These are phyloP conservation scores for Pherbina coryleti DNA, from an alignment of 2,888 invertebrate genomes.

Conservation along the genomic window DNA sequence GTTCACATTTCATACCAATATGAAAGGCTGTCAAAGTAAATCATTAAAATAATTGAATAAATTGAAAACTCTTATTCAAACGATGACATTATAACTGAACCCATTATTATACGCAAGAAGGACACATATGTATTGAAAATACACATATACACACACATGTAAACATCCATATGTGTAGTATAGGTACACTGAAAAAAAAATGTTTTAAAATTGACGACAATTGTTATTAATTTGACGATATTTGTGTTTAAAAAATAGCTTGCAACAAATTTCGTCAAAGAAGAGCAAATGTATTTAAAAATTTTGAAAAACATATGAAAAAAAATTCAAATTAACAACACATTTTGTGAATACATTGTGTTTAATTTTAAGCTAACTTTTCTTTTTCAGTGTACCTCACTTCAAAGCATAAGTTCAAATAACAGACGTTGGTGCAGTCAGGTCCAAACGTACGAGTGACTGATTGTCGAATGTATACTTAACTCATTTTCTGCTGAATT, in stretches of 20 bases:
- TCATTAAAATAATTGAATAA: constrained; percentile 25
- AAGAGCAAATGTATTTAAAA: no score
- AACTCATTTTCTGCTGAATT: neutral
- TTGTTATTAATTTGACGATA: no score
- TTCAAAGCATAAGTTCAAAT: neutral
- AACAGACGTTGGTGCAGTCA: constrained; percentile 16
- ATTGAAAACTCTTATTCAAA: neutral
- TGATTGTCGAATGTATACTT: constrained; percentile 17
- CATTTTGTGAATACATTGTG: no score
- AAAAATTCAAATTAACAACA: no score
- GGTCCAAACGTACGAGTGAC: neutral
- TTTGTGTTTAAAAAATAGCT: no score
- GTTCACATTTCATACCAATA: neutral
- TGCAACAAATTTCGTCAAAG: no score
- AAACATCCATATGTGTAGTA: neutral
- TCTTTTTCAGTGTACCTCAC: neutral
- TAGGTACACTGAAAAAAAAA: no score
- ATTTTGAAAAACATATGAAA: no score
- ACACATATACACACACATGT: neutral
- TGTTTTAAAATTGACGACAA: no score
- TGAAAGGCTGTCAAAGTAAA: constrained; percentile 15
- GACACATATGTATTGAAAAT: neutral
- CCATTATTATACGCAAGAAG: neutral
- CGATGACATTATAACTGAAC: constrained; percentile 4
- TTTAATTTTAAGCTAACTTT: no score